These are phyloP conservation scores for Sparidentex hasta DNA, from an alignment of 2,797 vertebrate genomes.

Conservation along the genomic window DNA sequence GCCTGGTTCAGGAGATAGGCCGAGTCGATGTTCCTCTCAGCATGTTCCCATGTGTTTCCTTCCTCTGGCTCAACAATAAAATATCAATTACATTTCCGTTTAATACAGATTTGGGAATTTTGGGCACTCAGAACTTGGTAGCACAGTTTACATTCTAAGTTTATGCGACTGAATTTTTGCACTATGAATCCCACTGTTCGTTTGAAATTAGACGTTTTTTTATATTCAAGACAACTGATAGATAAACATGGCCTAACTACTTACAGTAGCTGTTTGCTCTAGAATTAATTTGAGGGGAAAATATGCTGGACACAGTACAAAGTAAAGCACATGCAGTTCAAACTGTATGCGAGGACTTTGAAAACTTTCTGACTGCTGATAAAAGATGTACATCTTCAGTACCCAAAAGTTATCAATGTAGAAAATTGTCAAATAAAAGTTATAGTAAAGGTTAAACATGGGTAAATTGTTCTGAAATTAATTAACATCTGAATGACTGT, in stretches of 20 bases:
- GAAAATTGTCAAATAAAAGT: neutral
- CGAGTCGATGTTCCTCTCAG: slow-evolving; percentile 72
- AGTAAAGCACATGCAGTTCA: neutral
- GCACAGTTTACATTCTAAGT: slow-evolving; percentile 14
- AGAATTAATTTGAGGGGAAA: neutral
- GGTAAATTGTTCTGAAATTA: too few species aligned
- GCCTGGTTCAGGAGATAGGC: slow-evolving; percentile 64
- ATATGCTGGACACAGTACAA: neutral
- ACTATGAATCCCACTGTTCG: slow-evolving; percentile 13
- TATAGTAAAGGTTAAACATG: too few species aligned
- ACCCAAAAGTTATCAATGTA: neutral
- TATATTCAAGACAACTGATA: neutral
- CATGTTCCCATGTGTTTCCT: slow-evolving; percentile 78
- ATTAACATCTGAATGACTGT: too few species aligned
- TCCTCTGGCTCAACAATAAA: slow-evolving; percentile 80
- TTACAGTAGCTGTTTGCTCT: neutral
- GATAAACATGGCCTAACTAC: neutral
- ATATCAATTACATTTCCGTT: slow-evolving; percentile 77
- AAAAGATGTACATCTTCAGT: neutral
- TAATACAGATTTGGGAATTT: slow-evolving; percentile 57
- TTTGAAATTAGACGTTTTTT: neutral
- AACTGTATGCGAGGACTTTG: neutral
- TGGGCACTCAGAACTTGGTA: slow-evolving; percentile 47
- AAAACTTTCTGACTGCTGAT: slow-evolving; percentile 1
- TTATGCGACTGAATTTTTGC: slow-evolving; percentile 14